phyloP scores from a whole-genome alignment of 2,797 vertebrate genomes.

The Phoeniculus purpureus region DNA sequence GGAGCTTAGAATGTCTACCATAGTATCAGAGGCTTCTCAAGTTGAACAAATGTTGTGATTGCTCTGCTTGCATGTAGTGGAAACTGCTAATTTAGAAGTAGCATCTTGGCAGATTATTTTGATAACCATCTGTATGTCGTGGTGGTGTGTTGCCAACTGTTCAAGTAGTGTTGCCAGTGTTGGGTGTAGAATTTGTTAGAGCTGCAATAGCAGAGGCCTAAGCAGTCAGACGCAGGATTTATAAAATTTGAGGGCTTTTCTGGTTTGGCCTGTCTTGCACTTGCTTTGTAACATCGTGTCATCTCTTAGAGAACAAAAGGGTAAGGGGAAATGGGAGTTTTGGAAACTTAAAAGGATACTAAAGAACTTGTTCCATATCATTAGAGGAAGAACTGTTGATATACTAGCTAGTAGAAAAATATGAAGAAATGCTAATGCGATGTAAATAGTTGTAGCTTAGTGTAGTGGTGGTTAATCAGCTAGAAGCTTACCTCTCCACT shows the following conservation, averaged over 20 bases:
- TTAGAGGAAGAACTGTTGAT: not conserved
- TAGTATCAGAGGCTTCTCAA: not conserved
- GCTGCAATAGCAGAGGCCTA: not conserved
- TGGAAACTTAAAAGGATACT: not conserved
- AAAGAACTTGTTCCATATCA: not conserved
- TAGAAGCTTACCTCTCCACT: not conserved
- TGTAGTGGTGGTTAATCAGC: not conserved
- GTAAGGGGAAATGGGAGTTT: not conserved
- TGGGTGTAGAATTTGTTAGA: not conserved
- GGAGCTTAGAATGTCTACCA: not conserved
- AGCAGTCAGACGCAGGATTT: not conserved
- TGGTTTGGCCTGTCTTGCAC: not conserved
- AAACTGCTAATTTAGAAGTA: slow-evolving; percentile 19
- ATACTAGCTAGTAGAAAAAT: not conserved
- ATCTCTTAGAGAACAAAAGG: not conserved
- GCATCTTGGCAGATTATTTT: slow-evolving; percentile 22
- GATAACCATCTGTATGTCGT: slow-evolving; percentile 12
- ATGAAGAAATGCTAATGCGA: not conserved
- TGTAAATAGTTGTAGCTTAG: not conserved
- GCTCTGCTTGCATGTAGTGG: rapidly evolving
- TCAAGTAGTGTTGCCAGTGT: not conserved
- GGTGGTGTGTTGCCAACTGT: not conserved
- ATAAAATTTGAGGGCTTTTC: not conserved
- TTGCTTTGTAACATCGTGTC: not conserved
- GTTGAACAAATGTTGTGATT: not conserved